These are phyloP conservation scores for Plumapathes pennacea DNA, from an alignment of 92 coral and sea anemone species.

Conservation along the genomic window DNA sequence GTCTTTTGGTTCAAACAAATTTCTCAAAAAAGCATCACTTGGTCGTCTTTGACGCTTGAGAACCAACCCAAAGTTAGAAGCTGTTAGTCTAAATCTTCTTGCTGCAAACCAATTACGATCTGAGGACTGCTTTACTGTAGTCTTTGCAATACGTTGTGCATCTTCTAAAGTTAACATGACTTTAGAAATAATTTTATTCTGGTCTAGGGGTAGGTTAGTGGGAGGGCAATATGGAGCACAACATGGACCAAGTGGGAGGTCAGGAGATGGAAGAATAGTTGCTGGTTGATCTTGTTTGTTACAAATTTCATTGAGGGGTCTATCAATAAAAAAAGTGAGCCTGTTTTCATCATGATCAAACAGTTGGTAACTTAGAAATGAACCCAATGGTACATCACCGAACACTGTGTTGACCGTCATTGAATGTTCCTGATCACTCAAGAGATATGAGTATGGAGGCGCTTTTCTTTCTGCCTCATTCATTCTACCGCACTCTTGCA, in stretches of 20 bases:
- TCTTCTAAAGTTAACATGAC: neutral
- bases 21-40: slow-evolving; percentile 11
- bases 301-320: slow-evolving; percentile 13
- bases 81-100: slow-evolving; percentile 20
- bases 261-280: slow-evolving; percentile 14
- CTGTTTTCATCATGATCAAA: slow-evolving; percentile 9
- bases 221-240: too few relatives aligned
- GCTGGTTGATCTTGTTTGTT: neutral
- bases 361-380: slow-evolving; percentile 33
- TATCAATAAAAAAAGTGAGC: slow-evolving; percentile 9
- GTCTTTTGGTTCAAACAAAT: slow-evolving; percentile 20
- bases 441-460: slow-evolving; percentile 38
- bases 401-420: slow-evolving; percentile 27
- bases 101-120: slow-evolving; percentile 25
- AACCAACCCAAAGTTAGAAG: slow-evolving; percentile 32
- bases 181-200: too few relatives aligned
- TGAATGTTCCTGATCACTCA: slow-evolving; percentile 35
- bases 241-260: too few relatives aligned
- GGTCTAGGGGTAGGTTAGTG: too few relatives aligned
- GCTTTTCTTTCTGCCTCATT: slow-evolving; percentile 7
- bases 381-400: slow-evolving; percentile 40
- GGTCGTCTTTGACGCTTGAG: slow-evolving; percentile 7
- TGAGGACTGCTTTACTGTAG: slow-evolving; percentile 15
- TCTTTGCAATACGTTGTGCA: slow-evolving; percentile 2
- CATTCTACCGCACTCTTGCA: slow-evolving; percentile 10